Conservation (phyloP, 2,888 invertebrate genomes). For the Lithophane socia region DNA sequence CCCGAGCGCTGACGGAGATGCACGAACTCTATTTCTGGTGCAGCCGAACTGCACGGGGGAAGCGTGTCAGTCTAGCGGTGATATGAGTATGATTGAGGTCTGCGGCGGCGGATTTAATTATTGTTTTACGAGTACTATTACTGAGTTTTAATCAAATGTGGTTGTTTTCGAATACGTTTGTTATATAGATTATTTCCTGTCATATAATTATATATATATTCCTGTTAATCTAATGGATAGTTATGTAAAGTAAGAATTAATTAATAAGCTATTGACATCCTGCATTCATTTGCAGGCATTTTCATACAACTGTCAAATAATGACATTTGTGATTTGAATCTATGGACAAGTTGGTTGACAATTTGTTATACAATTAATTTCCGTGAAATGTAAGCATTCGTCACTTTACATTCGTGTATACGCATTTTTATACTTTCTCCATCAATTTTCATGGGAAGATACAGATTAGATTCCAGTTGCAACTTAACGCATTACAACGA, state of each 20-base stretch:
- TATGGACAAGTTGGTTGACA: no score
- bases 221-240: no score
- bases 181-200: not conserved
- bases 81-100: conserved; percentile 69
- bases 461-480: conserved; percentile 42
- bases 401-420: conserved; percentile 49
- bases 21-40: conserved; percentile 81
- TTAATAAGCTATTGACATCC: no score
- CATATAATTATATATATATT: no score
- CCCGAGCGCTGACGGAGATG: conserved; percentile 75
- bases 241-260: no score
- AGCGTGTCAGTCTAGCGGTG: conserved; percentile 64
- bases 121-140: no score
- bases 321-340: no score
- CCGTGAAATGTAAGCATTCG: conserved; percentile 1
- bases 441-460: conserved; percentile 50
- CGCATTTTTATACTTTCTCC: conserved; percentile 44
- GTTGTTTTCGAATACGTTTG: not conserved
- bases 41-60: conserved; percentile 71
- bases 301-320: no score
- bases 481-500: conserved; percentile 52
- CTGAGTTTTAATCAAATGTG: not conserved
- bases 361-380: no score
- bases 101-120: conserved; percentile 27
- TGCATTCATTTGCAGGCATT: no score